phyloP scores from a whole-genome alignment of 2,113 vertebrate species.

The Myrmophylax atrothorax region DNA sequence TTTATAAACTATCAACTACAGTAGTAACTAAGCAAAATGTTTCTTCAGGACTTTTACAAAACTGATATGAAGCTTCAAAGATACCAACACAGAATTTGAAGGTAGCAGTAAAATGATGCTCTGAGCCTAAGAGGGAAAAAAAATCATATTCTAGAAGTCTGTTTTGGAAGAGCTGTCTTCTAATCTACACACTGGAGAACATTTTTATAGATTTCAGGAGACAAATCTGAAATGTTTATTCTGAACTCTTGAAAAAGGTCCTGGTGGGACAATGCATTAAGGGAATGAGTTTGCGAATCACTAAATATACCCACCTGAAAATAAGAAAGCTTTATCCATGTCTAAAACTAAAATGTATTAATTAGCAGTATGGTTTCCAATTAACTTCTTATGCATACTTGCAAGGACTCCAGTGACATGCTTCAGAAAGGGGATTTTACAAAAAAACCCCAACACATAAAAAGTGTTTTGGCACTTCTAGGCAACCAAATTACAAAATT shows the following conservation, averaged over 20 bases:
- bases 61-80: not conserved
- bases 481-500: not conserved
- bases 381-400: not conserved
- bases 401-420: accelerated
- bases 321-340: not conserved
- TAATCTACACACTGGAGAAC: not conserved
- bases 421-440: not conserved
- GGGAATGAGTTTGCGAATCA: not conserved
- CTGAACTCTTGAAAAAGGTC: not conserved
- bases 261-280: not conserved
- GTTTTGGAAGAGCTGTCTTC: not conserved
- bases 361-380: not conserved
- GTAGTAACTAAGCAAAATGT: not conserved
- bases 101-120: not conserved
- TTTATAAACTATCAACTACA: not conserved
- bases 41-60: not conserved
- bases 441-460: not conserved
- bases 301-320: not conserved
- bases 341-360: not conserved
- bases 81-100: not conserved
- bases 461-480: not conserved
- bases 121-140: not conserved
- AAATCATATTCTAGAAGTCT: not conserved
- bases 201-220: not conserved
- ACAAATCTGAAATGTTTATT: not conserved